phyloP scores from a whole-genome alignment of 1,140 invertebrate species.

The Trinorchestia longiramus region DNA sequence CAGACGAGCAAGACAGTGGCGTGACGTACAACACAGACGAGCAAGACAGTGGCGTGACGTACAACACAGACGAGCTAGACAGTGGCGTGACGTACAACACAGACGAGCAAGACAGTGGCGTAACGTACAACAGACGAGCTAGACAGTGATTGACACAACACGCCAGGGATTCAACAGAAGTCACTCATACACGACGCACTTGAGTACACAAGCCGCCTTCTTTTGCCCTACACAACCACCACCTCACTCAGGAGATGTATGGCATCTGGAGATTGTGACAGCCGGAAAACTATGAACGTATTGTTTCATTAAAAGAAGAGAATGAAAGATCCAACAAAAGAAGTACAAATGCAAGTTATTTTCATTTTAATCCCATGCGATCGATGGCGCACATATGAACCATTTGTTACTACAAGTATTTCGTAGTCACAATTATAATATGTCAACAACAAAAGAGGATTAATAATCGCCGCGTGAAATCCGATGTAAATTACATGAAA shows the following conservation, averaged over 20 bases:
- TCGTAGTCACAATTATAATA: too few species aligned
- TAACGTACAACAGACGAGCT: background rate
- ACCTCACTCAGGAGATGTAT: background rate
- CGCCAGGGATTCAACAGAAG: background rate
- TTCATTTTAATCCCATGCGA: background rate
- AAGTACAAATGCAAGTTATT: background rate
- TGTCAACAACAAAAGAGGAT: too few species aligned
- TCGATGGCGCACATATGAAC: too few species aligned
- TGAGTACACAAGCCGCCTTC: background rate
- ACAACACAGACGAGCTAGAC: too few species aligned
- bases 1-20: too few species aligned
- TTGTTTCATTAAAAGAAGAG: background rate
- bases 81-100: background rate
- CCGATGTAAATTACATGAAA: too few species aligned
- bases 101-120: background rate
- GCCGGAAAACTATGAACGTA: background rate
- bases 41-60: too few species aligned
- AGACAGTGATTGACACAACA: background rate
- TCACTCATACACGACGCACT: background rate
- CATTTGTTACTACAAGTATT: too few species aligned
- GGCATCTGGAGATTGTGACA: background rate
- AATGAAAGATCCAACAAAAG: background rate
- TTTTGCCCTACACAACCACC: background rate
- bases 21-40: too few species aligned
- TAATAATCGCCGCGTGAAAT: too few species aligned